These are phyloP conservation scores for Cephus rjabovi DNA, from an alignment of 2,888 invertebrate genomes.

Conservation along the genomic window DNA sequence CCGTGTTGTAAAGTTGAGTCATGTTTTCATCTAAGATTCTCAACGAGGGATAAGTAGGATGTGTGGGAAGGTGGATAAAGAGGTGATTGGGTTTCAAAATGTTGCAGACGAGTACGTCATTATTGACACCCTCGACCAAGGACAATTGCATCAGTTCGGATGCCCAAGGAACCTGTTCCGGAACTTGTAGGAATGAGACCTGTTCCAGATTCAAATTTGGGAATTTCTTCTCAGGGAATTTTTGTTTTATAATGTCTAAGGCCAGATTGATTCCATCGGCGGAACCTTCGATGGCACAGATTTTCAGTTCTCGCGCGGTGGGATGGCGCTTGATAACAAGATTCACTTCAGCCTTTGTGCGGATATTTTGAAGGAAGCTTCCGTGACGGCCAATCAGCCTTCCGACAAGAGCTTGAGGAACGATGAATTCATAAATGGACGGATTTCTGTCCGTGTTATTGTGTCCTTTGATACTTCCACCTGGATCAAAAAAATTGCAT, in stretches of 20 bases:
- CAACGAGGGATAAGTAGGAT: slow-evolving; percentile 91
- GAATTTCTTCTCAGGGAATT: slow-evolving; percentile 85
- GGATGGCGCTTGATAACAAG: slow-evolving; percentile 85
- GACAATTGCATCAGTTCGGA: slow-evolving; percentile 73
- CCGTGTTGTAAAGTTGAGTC: slow-evolving; percentile 83
- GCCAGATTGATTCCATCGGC: slow-evolving; percentile 84
- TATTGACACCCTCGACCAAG: slow-evolving; percentile 91
- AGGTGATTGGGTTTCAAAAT: slow-evolving; percentile 89
- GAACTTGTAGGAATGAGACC: slow-evolving; percentile 57
- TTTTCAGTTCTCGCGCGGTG: slow-evolving; percentile 78
- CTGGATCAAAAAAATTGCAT: slow-evolving; percentile 32
- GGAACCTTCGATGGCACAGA: slow-evolving; percentile 87
- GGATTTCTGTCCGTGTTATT: slow-evolving; percentile 41
- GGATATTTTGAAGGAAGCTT: slow-evolving; percentile 83
- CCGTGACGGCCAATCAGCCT: slow-evolving; percentile 89
- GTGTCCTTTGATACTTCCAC: slow-evolving; percentile 60
- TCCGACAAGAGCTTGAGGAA: slow-evolving; percentile 83
- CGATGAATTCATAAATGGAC: slow-evolving; percentile 78
- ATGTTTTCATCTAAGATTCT: slow-evolving; percentile 84
- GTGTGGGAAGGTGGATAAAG: slow-evolving; percentile 95
- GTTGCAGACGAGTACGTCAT: slow-evolving; percentile 91
- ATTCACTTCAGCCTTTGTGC: slow-evolving; percentile 81
- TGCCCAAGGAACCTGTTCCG: slow-evolving; percentile 43
- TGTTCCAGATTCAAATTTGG: slow-evolving; percentile 82
- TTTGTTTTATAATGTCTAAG: slow-evolving; percentile 84